Conservation (phyloP, 2,888 invertebrate species). For the Brachyptera risi region DNA sequence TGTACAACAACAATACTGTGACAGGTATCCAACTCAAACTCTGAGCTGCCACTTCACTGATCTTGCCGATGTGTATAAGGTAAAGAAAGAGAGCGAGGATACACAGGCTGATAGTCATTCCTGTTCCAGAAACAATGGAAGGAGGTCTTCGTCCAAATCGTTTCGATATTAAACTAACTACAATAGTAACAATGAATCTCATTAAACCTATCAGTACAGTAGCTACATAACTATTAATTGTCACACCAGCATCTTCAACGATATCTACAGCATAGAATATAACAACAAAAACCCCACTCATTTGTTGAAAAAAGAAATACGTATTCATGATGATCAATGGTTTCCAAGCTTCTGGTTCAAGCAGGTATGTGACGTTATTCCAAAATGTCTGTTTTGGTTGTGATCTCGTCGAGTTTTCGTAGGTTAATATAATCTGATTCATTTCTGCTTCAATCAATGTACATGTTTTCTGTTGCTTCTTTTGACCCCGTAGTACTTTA, state of each 20-base stretch:
- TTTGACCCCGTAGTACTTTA: not conserved
- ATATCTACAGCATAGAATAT: slow-evolving; percentile 56
- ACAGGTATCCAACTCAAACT: slow-evolving; percentile 44
- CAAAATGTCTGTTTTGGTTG: not conserved
- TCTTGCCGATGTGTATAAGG: not conserved
- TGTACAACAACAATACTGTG: slow-evolving; percentile 47
- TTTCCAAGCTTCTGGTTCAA: slow-evolving; percentile 45
- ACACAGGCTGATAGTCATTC: slow-evolving; percentile 53
- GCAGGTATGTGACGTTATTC: slow-evolving; percentile 32
- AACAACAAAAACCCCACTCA: slow-evolving; percentile 53
- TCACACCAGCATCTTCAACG: slow-evolving; percentile 47
- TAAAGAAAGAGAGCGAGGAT: slow-evolving; percentile 46
- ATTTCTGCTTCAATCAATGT: not conserved
- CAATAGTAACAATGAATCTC: slow-evolving; percentile 46
- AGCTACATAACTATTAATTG: slow-evolving; percentile 49
- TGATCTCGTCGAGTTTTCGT: not conserved
- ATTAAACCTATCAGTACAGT: slow-evolving; percentile 49
- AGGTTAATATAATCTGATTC: not conserved
- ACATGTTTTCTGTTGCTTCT: not conserved
- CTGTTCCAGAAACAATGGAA: slow-evolving; percentile 54
- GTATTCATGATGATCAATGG: slow-evolving; percentile 49
- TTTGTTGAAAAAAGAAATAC: slow-evolving; percentile 57
- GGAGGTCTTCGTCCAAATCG: slow-evolving; percentile 55
- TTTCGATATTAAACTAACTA: slow-evolving; percentile 49
- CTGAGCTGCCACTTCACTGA: not conserved